Evolutionary conservation across 2,888 invertebrate species (phyloP), one percentile per base, ranked within the genome.

Genomic region (Stenoptilia bipunctidactyla): DNA sequence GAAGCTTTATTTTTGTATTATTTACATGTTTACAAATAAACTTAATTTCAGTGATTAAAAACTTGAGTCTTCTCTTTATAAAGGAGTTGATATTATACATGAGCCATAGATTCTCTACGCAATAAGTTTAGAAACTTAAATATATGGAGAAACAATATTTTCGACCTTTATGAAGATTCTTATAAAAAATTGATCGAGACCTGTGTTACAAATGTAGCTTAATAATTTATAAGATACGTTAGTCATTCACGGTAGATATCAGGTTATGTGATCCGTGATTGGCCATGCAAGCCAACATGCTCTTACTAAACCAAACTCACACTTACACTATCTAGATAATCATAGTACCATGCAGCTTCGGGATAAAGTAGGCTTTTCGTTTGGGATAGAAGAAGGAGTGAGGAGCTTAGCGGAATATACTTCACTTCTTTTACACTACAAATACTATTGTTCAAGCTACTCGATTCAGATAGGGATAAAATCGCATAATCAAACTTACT

Each of bases 281-380:
- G n/a, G 30, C 30, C 10, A 30, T 30, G 10, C 34, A 34, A 34
- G 34, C 34, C 15, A 33, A 27, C 13, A 34, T 34, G 45, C 48
- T n/a, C n/a, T n/a, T n/a, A 20, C 20, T 20, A 20, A 20, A 20
- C 20, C 20, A 20, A 20, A 8, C 4, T 62, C 64, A 66, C 60
- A 82, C 82, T 82, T 80, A 82, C 82, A 66, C 72, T 50, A 64
- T 79, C 73, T 66, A 80, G 63, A 58, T 77, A 80, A 56, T 75
- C 67, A 80, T 63, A 82, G 68, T 82, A 82, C 80, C 80, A 82
- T 73, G 74, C 75, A 69, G 69, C 77, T 37, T 76, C 75, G 13
- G 76, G 71, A 42, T 44, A 53, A 15, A 80, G 56, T 20, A 80
- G 61, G 34, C 58, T 68, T 40, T 68, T 60, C 41, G 77, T 77